Evolutionary conservation across 2,888 invertebrate species (phyloP).

Genomic region (Metacarcinus magister): DNA sequence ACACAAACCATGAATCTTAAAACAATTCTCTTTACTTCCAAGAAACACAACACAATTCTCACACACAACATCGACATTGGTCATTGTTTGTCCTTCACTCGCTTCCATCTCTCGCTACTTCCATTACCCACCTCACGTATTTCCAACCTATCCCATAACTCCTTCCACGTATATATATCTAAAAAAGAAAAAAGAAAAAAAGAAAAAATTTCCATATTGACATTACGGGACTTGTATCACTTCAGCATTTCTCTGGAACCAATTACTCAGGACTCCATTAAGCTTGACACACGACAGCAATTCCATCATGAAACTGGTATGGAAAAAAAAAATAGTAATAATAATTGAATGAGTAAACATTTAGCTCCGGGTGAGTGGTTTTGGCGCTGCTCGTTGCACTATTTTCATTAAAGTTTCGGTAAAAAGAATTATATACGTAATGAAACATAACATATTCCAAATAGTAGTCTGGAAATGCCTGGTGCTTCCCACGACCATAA

Average conservation of each 20-base stretch:
- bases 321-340: background rate
- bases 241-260: background rate
- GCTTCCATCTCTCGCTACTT: background rate
- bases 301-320: background rate
- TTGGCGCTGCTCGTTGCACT: background rate
- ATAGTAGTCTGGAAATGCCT: background rate
- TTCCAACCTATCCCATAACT: background rate
- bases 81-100: background rate
- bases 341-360: conserved; percentile 17
- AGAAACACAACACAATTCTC: background rate
- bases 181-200: no score
- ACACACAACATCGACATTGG: background rate
- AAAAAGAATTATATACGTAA: background rate
- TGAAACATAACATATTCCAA: background rate
- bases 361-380: background rate
- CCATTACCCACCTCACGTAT: background rate
- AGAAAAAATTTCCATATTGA: background rate
- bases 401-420: conserved; percentile 5
- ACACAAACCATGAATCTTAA: background rate
- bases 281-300: conserved; percentile 4
- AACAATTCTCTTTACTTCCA: background rate
- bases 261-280: conserved; percentile 34
- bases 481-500: background rate
- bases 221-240: background rate
- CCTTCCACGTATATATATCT: background rate